A percentile compares a stretch with the other conserved stretches of the same genome.
Conservation (phyloP, 2,113 vertebrate species). For the Motacilla tschutschensis region DNA sequence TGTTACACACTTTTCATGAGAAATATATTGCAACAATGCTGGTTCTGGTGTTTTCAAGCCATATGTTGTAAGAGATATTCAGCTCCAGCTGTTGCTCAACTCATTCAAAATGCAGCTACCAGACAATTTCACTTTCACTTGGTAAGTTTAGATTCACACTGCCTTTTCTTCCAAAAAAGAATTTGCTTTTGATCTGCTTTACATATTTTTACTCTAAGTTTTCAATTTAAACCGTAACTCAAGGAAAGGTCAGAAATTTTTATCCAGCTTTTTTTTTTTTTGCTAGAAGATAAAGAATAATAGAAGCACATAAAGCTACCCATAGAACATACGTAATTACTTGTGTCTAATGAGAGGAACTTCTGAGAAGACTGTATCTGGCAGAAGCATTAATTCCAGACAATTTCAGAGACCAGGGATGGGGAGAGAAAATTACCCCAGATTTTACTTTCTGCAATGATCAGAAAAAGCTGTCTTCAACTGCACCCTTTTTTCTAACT, state of each 20-base stretch:
- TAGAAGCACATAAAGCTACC: neutral
- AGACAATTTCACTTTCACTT: neutral
- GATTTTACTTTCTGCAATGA: neutral
- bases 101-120: neutral
- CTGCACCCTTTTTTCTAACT: neutral
- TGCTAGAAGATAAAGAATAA: neutral
- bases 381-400: neutral
- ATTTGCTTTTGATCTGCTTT: neutral
- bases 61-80: neutral
- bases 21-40: neutral
- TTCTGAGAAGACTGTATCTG: neutral
- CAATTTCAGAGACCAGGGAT: neutral
- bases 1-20: neutral
- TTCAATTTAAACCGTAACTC: neutral
- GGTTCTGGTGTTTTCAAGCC: neutral
- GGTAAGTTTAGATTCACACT: neutral
- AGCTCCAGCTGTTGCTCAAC: conserved; percentile 7
- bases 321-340: neutral
- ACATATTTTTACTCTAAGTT: neutral
- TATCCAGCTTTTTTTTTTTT: neutral
- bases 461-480: neutral
- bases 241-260: neutral
- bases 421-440: neutral
- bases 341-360: neutral
- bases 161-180: neutral